Evolutionary conservation across 2,113 vertebrate species (phyloP), one percentile per base, ranked within the genome.

Genomic region (Sigmodon hispidus): DNA sequence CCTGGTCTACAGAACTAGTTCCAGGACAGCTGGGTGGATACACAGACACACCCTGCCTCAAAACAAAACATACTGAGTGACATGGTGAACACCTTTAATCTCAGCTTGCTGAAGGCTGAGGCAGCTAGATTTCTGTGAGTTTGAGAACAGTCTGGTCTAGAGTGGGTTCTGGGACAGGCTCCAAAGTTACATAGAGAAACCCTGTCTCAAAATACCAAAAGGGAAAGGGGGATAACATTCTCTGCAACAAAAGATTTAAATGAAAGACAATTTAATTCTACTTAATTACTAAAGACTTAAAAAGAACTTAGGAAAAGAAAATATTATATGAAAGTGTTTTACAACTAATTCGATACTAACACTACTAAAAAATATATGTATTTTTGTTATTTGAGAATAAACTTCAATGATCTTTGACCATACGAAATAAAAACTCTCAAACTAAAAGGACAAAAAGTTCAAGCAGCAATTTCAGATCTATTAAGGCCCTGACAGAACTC

Each of bases 261-360:
- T 59, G 43, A 94, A 43, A 81, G 21, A 84, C 16, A 94, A 75
- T 73, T 40, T 91, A 92, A 76, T 13, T 79, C 9, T 92, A 95
- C 15, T 86, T 3, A 93, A 86, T 89, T 86, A 75, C 8, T 81
- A 61, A 94, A 63, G 31, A 81, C 12, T 17, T 86, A 29, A 52
- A 55, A 31, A 96, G 67, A 96, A 93, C 21, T 72, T 86, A 26
- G 43, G 87, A 94, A 76, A 86, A 94, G 19, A 5, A 87, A 94
- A 80, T 17, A 83, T 13, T 77, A 81, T 12, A 65, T 65, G 24
- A 48, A 65, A 69, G 19, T 52, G 45, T n/a, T 36, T n/a, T n/a
- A 94, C 1, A 92, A 34, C n/a, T 92, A 95, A 91, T 40, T 90
- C 7, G 24, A 93, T 79, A 93, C 79, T 16, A 94, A 96, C 89